Evolutionary conservation across 2,113 vertebrate species (phyloP), one percentile per base, ranked within the genome.

Genomic region (Oreochromis tanganicae): DNA sequence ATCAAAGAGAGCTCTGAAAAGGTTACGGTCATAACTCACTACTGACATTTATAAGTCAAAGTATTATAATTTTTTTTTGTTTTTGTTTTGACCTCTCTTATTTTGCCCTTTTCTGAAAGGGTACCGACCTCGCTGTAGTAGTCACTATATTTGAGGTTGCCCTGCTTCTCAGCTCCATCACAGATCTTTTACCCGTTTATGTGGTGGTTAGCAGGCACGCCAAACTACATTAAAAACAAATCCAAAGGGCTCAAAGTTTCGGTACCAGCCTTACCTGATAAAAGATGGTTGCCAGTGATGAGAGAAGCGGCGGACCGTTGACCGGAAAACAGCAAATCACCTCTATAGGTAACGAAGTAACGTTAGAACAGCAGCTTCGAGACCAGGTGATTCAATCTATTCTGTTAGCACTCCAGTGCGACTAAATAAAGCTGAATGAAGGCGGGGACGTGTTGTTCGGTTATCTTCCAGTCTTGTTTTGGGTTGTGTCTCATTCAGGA

Each of bases 401-500:
- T 21, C 1, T 19, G 68, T 21, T 66, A 59, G 52, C 54, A 12
- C 59, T 29, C 66, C n/a, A 43, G 7, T 52, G 27, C 16, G 71
- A 50, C 9, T 50, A 32, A 78, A 52, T 78, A 78, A 78, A 78
- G 43, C 17, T 19, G 46, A 78, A 19, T 78, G 27, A 5, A 78
- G 27, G 17, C 27, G 9, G 10, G 46, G 27, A n/a, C 6, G 43
- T 32, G 29, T 17, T 29, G 2, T 24, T 36, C 5, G 1, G 21
- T 24, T 55, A 5, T 66, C 27, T 16, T 46, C 63, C 48, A 12
- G 73, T 85, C 55, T 88, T 85, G 86, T 88, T 92, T 85, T 89
- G 84, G 59, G 84, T 75, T 85, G 71, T 54, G 46, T 92, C 16
- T 89, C 68, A 91, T 93, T 93, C 94, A 94, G 95, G 95, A 96